Conservation (phyloP, 1,140 invertebrate species). For the Ruditapes philippinarum region DNA sequence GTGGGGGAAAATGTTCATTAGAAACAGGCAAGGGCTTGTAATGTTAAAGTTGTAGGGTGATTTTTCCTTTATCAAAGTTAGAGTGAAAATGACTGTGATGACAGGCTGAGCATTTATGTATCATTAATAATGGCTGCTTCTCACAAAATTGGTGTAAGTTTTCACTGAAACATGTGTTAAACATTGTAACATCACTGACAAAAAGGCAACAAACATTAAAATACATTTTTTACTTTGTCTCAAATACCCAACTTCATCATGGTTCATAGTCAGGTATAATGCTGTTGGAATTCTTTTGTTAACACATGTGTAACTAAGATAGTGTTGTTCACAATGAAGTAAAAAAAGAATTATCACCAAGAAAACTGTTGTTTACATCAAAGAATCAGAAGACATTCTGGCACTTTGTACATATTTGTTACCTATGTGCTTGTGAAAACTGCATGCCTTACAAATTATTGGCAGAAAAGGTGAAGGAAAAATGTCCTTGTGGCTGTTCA, state of each 20-base stretch:
- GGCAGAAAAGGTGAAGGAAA: slow-evolving; percentile 13
- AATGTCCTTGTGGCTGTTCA: slow-evolving; percentile 8
- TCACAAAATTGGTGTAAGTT: not conserved
- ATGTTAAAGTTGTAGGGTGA: not conserved
- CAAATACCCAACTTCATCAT: not conserved
- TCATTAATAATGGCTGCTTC: not conserved
- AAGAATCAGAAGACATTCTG: slow-evolving; percentile 13
- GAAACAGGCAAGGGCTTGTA: not conserved
- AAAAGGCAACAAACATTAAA: not conserved
- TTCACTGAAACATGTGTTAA: slow-evolving; percentile 1
- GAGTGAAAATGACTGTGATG: not conserved
- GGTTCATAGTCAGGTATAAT: not conserved
- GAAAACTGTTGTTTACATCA: slow-evolving; percentile 23
- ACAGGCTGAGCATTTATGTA: not conserved
- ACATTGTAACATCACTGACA: not conserved
- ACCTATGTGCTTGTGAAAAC: slow-evolving; percentile 25
- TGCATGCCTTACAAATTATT: slow-evolving; percentile 30
- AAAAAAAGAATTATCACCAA: slow-evolving; percentile 35
- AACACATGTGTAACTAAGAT: not conserved
- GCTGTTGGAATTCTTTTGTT: not conserved
- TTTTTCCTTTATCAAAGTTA: slow-evolving; percentile 2
- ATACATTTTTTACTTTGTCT: slow-evolving; percentile 15
- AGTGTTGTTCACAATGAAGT: slow-evolving; percentile 19
- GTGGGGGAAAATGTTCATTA: not conserved
- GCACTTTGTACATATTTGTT: slow-evolving; percentile 40